These are phyloP conservation scores for Panorpa germanica DNA, from an alignment of 2,888 invertebrate genomes.

Conservation along the genomic window DNA sequence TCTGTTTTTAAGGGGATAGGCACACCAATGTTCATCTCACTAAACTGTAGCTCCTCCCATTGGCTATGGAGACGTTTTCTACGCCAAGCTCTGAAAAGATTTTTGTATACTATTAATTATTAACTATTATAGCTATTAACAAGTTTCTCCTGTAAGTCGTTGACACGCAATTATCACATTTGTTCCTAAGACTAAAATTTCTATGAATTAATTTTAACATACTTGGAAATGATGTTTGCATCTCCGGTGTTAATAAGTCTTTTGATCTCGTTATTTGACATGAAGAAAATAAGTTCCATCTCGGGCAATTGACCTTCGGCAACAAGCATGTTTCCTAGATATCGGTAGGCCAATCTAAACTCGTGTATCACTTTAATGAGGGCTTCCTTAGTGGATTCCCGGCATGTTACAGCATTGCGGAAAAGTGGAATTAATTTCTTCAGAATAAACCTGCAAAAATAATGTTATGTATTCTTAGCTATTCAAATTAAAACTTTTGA, in stretches of 20 bases:
- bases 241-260: constrained; percentile 30
- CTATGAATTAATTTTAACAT: constrained; percentile 19
- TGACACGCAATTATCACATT: too few species aligned
- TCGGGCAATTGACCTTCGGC: constrained; percentile 42
- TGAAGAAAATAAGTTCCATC: constrained; percentile 41
- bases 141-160: too few species aligned
- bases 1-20: constrained; percentile 16
- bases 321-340: constrained; percentile 36
- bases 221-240: constrained; percentile 40
- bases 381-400: constrained; percentile 49
- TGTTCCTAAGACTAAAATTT: too few species aligned
- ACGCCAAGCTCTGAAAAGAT: constrained; percentile 36
- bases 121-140: too few species aligned
- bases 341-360: constrained; percentile 34
- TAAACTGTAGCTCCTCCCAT: constrained; percentile 41
- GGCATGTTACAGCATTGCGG: constrained; percentile 34
- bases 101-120: constrained; percentile 3
- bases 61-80: constrained; percentile 37
- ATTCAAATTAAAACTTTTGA: constrained; percentile 10
- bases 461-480: constrained; percentile 1
- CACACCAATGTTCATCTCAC: constrained; percentile 35
- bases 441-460: constrained; percentile 31
- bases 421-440: constrained; percentile 38
- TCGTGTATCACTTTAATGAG: constrained; percentile 33
- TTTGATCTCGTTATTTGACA: constrained; percentile 44